Percentiles rank a stretch among this genome's conserved stretches.
Evolutionary conservation across 2,113 vertebrate species (phyloP).

Genomic region (Nycticryphes semicollaris): DNA sequence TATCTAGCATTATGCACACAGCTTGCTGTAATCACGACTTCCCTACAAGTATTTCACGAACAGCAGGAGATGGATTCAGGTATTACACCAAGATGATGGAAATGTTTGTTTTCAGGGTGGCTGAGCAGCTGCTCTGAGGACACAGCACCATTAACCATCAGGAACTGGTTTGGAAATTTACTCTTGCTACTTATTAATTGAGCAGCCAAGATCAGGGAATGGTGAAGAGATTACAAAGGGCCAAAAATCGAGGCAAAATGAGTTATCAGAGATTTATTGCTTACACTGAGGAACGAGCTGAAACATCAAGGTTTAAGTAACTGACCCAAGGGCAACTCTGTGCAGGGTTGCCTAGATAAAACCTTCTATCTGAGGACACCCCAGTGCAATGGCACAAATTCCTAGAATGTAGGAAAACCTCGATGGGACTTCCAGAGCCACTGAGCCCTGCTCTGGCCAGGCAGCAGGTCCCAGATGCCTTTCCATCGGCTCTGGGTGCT

Average conservation of each 20-base stretch:
- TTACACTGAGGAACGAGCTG: not conserved
- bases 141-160: not conserved
- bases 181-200: not conserved
- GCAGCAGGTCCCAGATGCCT: not conserved
- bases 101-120: not conserved
- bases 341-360: not conserved
- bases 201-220: not conserved
- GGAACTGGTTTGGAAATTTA: not conserved
- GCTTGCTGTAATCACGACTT: not conserved
- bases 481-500: not conserved
- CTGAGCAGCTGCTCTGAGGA: not conserved
- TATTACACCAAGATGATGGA: not conserved
- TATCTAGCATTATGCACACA: fast-evolving
- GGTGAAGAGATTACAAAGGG: not conserved
- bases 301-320: not conserved
- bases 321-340: not conserved
- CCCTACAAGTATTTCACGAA: not conserved
- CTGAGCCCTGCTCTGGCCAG: not conserved
- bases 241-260: not conserved
- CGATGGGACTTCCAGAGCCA: not conserved
- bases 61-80: not conserved
- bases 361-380: not conserved
- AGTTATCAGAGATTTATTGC: not conserved
- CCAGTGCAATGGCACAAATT: not conserved
- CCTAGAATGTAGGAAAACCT: not conserved